Conservation (phyloP, 2,888 invertebrate species). For the Cheilosia variabilis region DNA sequence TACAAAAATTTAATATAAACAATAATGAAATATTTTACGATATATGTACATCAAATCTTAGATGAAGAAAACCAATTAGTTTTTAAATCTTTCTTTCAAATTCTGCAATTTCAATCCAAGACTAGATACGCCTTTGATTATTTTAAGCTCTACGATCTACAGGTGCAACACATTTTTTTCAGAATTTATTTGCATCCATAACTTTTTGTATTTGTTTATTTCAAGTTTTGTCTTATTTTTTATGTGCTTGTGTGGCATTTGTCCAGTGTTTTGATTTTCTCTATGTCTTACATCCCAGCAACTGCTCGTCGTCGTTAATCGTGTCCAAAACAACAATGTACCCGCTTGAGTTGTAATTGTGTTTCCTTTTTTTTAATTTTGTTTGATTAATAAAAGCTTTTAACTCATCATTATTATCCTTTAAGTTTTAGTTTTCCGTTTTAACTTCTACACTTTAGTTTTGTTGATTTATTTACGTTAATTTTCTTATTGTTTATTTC, state of each 20-base stretch:
- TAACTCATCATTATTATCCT: slow-evolving; percentile 69
- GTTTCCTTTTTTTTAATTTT: slow-evolving; percentile 31
- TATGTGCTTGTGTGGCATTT: slow-evolving; percentile 70
- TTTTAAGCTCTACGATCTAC: slow-evolving; percentile 50
- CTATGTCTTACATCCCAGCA: slow-evolving; percentile 41
- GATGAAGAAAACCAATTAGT: slow-evolving; percentile 73
- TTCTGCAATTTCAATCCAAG: slow-evolving; percentile 60
- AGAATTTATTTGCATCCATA: slow-evolving; percentile 76
- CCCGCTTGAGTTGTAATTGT: slow-evolving; percentile 37
- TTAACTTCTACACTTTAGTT: slow-evolving; percentile 37
- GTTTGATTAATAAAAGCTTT: slow-evolving; percentile 51
- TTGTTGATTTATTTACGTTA: background rate
- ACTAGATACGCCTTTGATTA: slow-evolving; percentile 48
- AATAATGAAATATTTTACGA: slow-evolving; percentile 30
- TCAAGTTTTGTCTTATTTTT: slow-evolving; percentile 37
- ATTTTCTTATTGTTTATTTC: slow-evolving; percentile 37
- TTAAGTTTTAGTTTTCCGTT: slow-evolving; percentile 49
- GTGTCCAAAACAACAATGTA: slow-evolving; percentile 47
- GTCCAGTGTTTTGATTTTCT: slow-evolving; percentile 56
- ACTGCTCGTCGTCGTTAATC: slow-evolving; percentile 43
- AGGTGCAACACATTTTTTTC: slow-evolving; percentile 70
- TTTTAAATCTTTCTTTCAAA: slow-evolving; percentile 70
- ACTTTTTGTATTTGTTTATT: slow-evolving; percentile 51
- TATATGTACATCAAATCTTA: slow-evolving; percentile 54
- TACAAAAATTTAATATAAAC: background rate